phyloP scores from a whole-genome alignment of 2,888 invertebrate genomes.

The Tridacna gigas region DNA sequence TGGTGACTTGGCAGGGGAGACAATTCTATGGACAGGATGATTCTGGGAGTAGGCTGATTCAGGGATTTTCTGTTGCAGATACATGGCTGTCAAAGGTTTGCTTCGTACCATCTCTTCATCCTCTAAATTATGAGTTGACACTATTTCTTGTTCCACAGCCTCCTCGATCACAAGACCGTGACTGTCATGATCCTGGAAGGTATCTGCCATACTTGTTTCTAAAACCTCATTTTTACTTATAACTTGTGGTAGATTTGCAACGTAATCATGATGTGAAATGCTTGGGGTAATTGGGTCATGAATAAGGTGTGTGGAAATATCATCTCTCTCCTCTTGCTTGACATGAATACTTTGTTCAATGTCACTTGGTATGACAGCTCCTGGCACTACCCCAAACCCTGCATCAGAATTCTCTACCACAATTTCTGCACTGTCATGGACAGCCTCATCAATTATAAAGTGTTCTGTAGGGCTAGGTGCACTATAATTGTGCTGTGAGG shows the following conservation, averaged over 20 bases:
- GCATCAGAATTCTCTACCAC: conserved; percentile 17
- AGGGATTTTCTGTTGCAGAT: conserved; percentile 53
- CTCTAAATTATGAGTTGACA: conserved; percentile 49
- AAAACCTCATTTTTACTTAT: conserved; percentile 24
- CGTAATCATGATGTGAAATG: conserved; percentile 62
- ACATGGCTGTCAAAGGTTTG: conserved; percentile 64
- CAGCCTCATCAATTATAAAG: conserved; percentile 17
- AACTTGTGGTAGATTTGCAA: conserved; percentile 41
- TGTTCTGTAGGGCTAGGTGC: conserved; percentile 40
- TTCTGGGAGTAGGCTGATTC: conserved; percentile 34
- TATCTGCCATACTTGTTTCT: conserved; percentile 20
- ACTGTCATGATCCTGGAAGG: conserved; percentile 30
- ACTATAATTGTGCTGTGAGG: conserved; percentile 48
- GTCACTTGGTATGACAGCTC: neutral
- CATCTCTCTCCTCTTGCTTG: conserved; percentile 31
- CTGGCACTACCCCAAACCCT: neutral
- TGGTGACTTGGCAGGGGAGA: conserved; percentile 60
- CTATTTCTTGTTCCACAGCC: conserved; percentile 58
- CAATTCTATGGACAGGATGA: conserved; percentile 29
- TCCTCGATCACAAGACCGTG: conserved; percentile 57
- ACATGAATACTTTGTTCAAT: neutral
- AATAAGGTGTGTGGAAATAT: conserved; percentile 33
- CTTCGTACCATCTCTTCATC: conserved; percentile 64
- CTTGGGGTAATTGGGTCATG: conserved; percentile 49
- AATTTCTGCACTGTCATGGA: conserved; percentile 4